Base-by-base conservation (phyloP, 1,140 invertebrate species). In the Drosophila grimshawi region DNA sequence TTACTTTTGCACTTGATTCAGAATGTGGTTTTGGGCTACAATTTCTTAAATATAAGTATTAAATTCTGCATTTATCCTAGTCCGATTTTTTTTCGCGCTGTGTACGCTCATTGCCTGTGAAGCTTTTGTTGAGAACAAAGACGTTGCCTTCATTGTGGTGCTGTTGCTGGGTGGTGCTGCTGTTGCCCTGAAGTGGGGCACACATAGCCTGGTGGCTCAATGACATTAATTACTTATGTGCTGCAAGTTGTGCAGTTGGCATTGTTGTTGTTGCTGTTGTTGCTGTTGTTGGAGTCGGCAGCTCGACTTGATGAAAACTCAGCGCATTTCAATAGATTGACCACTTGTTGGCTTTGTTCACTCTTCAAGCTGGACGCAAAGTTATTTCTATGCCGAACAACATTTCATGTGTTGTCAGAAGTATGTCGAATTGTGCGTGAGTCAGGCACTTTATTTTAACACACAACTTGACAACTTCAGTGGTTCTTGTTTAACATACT, bases 101-200 rank as follows among this genome's bases (percentile, higher is more conserved):
- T 39, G n/a, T 27, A 19, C 19, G 19, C 19, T 19, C 19, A 19
- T 10, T n/a, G 39, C 29, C 37, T 60, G 30, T 43, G 41, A 19
- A 46, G 45, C 19, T 19, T 19, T 19, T 19, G 19, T 48, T n/a
- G 66, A 72, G 66, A 81, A 85, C 82, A 85, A 86, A 86, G 81
- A 67, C 69, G 7, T 46, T 65, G 49, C 55, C 64, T 81, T 77
- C 33, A 30, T 41, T 46, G 2, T 7, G 33, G 4, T 5, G 10
- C 39, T 10, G 55, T 39, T 41, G 46, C 45, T 49, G 53, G 35
- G 8, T 32, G 10, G 33, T 8, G 39, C 5, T 56, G 27, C 29
- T 7, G 3, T 8, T 37, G 30, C 30, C 29, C 33, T 67, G 41
- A 69, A 70, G 61, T 74, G 64, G 64, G 64, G 4, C 65, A 63